Evolutionary conservation across 2,797 vertebrate species (phyloP).

Genomic region (Xenops minutus): DNA sequence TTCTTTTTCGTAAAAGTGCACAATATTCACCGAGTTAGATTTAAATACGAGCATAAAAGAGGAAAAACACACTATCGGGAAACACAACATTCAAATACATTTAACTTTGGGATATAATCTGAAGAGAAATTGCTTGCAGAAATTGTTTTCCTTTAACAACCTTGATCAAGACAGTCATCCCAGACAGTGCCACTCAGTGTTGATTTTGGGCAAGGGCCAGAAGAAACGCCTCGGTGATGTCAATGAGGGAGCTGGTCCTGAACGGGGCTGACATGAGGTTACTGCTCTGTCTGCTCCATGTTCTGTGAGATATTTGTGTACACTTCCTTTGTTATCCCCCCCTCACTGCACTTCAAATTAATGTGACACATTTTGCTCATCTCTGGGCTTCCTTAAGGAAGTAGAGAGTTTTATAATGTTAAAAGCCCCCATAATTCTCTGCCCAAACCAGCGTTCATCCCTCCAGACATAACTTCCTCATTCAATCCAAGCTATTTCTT

Average conservation of each 20-base stretch:
- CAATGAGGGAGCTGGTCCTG: neutral
- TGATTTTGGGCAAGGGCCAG: neutral
- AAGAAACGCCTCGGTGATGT: neutral
- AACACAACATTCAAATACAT: neutral
- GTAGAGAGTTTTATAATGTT: neutral
- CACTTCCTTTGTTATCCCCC: neutral
- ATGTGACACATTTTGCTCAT: neutral
- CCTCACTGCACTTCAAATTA: neutral
- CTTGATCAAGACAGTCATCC: neutral
- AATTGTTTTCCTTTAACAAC: neutral
- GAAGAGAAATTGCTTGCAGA: neutral
- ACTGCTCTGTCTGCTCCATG: neutral
- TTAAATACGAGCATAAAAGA: neutral
- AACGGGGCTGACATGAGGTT: neutral
- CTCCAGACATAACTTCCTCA: neutral
- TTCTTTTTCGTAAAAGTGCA: neutral
- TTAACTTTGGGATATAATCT: neutral
- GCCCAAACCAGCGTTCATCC: neutral
- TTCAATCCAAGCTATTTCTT: neutral
- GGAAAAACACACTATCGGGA: neutral
- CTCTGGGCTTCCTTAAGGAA: neutral
- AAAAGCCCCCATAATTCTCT: neutral
- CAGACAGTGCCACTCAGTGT: neutral
- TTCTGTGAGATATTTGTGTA: neutral
- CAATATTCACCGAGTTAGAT: neutral